Evolutionary conservation across 2,797 vertebrate genomes (phyloP), one percentile per base, ranked within the genome.

Genomic region (Brotula barbata): DNA sequence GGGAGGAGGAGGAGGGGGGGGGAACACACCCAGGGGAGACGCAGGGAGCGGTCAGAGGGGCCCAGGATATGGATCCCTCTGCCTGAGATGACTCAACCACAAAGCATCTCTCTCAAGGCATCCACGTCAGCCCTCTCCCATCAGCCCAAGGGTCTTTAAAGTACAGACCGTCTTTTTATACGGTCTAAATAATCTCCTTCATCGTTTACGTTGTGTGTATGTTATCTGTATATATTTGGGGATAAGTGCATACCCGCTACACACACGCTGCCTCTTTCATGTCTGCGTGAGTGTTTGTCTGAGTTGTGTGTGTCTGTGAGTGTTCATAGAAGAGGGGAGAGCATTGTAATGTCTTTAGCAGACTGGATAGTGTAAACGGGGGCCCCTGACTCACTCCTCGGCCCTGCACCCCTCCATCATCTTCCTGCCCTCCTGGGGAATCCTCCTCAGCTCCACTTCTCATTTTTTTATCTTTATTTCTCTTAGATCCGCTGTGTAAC

Each of bases 1-100:
- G n/a, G n/a, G n/a, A n/a, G n/a, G n/a, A n/a, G n/a, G n/a, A n/a
- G n/a, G n/a, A n/a, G n/a, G n/a, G n/a, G 60, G 75, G 58, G 59
- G 25, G 25, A 28, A 8, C 25, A 69, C 7, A 28, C 50, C 57
- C 52, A 53, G 34, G 47, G 75, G 58, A 71, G 70, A 66, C 59
- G 69, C 71, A 71, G 57, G 78, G 65, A 68, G 71, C 75, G 79
- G 76, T 81, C 69, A 75, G 74, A 58, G 69, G 71, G 78, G 74
- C 65, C 55, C 77, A 82, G 70, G 74, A 86, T 75, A 63, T 23
- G 67, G 74, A 72, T 85, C 56, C 64, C 25, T 67, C 63, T 69
- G 71, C 66, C 72, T 68, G 75, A 60, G 71, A 91, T 91, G 88
- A 92, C 83, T 92, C 90, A 91, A 71, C 85, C 58, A 68, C 75